These are phyloP conservation scores for Idaea aversata DNA, from an alignment of 2,888 invertebrate genomes.

Conservation along the genomic window DNA sequence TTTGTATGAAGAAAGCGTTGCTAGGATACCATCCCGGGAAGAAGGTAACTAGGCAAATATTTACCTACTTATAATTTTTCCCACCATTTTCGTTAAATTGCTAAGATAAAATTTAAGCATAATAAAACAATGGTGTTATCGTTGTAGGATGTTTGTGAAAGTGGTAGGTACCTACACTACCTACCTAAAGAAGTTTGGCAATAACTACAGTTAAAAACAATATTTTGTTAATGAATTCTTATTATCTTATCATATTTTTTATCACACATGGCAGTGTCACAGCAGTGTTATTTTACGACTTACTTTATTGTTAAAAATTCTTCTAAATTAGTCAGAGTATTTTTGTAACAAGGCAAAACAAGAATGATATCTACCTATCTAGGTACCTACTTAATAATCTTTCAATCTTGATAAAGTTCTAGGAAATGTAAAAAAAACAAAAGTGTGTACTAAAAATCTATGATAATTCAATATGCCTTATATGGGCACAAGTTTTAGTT, in stretches of 20 bases:
- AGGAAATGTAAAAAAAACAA: too few relatives aligned
- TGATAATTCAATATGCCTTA: too few relatives aligned
- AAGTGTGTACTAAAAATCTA: too few relatives aligned
- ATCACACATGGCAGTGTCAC: neutral
- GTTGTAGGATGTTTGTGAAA: neutral
- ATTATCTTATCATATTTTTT: neutral
- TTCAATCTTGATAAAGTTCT: too few relatives aligned
- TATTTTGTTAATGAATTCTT: slow-evolving; percentile 5
- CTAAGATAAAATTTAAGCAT: too few relatives aligned
- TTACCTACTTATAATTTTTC: neutral
- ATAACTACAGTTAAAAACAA: neutral
- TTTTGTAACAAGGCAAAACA: neutral
- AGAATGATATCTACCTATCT: too few relatives aligned
- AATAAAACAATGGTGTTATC: neutral
- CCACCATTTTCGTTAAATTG: neutral
- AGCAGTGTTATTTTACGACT: too few relatives aligned
- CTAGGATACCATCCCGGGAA: too few relatives aligned
- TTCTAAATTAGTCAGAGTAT: neutral
- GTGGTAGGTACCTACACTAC: neutral
- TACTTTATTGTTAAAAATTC: neutral
- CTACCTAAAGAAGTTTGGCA: neutral
- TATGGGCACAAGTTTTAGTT: too few relatives aligned
- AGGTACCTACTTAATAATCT: too few relatives aligned
- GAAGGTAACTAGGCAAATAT: too few relatives aligned
- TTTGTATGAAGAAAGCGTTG: too few relatives aligned